These are phyloP conservation scores for Hedya salicella DNA, from an alignment of 2,888 invertebrate genomes.

Conservation along the genomic window DNA sequence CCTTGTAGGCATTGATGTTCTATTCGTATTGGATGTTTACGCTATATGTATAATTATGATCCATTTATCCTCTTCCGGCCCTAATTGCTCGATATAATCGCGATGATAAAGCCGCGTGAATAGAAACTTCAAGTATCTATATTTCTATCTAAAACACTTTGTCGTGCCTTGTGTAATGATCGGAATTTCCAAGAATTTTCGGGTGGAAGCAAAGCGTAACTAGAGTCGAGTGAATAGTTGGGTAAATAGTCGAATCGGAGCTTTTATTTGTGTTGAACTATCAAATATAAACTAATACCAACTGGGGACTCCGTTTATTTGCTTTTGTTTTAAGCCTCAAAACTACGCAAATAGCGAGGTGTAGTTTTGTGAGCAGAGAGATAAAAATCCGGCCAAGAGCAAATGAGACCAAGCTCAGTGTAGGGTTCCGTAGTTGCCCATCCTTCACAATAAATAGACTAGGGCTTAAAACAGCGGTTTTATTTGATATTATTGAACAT, in stretches of 20 bases:
- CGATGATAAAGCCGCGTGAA: conserved; percentile 6
- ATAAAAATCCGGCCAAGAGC: neutral
- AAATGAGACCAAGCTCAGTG: no score
- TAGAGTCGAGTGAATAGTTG: neutral
- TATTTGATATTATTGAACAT: no score
- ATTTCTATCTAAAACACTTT: conserved; percentile 4
- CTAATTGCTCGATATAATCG: conserved; percentile 13
- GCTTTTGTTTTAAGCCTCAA: neutral
- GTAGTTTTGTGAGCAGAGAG: neutral
- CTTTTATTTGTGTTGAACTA: neutral
- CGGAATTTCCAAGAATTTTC: neutral
- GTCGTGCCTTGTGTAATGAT: neutral
- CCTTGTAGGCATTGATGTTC: no score
- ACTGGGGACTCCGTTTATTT: neutral
- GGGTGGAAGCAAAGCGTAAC: neutral
- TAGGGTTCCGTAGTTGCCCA: no score
- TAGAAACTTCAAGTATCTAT: conserved; percentile 6
- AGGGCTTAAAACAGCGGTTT: no score
- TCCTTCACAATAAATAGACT: no score
- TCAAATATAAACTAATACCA: neutral
- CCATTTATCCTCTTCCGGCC: neutral
- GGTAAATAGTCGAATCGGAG: neutral
- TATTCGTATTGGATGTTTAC: no score
- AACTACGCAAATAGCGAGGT: neutral
- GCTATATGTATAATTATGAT: neutral